Evolutionary conservation across 1,140 invertebrate genomes (phyloP), one percentile per base, ranked within the genome.

Genomic region (Drosophila bocqueti): DNA sequence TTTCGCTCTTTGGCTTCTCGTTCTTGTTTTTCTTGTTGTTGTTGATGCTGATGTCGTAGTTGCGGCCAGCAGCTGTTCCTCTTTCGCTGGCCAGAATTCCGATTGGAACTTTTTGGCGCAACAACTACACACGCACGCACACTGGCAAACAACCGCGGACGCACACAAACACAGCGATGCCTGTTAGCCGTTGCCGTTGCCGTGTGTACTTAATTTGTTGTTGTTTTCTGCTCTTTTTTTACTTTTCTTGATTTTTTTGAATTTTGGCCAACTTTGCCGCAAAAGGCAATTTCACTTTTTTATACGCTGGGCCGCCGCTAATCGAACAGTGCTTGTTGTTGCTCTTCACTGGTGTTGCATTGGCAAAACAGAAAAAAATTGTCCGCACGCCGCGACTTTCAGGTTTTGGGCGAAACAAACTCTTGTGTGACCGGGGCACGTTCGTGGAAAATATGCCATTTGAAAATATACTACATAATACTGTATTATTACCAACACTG

Each of bases 201-300:
- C 58, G 61, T 64, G 34, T 43, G 34, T 62, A 60, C 62, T 65
- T 65, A 65, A 69, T 52, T 61, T 66, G 38, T 76, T 80, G 47
- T 61, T 79, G 34, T 61, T 46, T 31, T 65, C 29, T 9, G 42
- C 16, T 46, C 21, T 38, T 71, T 45, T 45, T 55, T 36, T 10
- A 42, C 34, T 52, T 75, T n/a, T 67, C 47, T 60, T 67, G 15
- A 16, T 71, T 64, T 63, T 60, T 84, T 42, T 42, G 10, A 26
- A 34, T 62, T 57, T 57, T 26, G 54, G 36, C 54, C 54, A 57
- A 40, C 54, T n/a, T 24, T 80, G 79, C 85, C 84, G 77, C 84
- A 89, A 89, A 89, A 84, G 81, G 81, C 72, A 87, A 89, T 87
- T 89, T 87, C 84, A 89, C 84, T 87, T 86, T 86, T 77, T 79